These are phyloP conservation scores for Pseudocheirus occidentalis DNA, from an alignment of 2,797 vertebrate species.

Conservation along the genomic window DNA sequence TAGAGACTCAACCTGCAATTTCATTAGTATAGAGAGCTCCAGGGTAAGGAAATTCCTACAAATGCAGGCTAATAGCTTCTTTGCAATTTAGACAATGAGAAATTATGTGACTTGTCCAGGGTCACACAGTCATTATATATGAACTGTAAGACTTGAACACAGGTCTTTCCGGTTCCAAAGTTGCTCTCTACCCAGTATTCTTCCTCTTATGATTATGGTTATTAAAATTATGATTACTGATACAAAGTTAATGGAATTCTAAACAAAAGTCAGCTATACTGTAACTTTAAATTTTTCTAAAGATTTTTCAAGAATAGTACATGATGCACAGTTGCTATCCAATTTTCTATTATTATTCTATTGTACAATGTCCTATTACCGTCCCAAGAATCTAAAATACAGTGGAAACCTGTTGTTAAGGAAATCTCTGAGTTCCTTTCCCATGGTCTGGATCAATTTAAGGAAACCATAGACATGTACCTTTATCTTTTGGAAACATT, in stretches of 20 bases:
- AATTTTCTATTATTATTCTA: not conserved
- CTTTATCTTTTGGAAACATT: not conserved
- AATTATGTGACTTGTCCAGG: not conserved
- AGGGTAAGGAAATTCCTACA: not conserved
- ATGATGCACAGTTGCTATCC: not conserved
- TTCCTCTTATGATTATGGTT: not conserved
- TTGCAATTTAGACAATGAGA: not conserved
- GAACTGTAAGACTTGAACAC: not conserved
- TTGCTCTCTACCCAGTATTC: not conserved
- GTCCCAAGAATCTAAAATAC: not conserved
- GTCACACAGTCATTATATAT: not conserved
- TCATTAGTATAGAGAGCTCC: not conserved
- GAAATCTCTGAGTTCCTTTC: not conserved
- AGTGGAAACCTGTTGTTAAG: not conserved
- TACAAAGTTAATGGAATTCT: not conserved
- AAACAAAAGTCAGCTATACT: constrained; percentile 7
- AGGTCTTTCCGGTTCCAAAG: not conserved
- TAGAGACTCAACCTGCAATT: not conserved
- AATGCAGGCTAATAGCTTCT: not conserved
- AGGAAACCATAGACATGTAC: not conserved
- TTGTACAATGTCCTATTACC: not conserved
- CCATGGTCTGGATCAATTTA: not conserved
- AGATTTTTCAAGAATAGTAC: too few species aligned
- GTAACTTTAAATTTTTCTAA: constrained; percentile 2
- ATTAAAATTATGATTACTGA: not conserved